Evolutionary conservation across 2,888 invertebrate genomes (phyloP), one percentile per base, ranked within the genome.

Genomic region (Macaria notata): DNA sequence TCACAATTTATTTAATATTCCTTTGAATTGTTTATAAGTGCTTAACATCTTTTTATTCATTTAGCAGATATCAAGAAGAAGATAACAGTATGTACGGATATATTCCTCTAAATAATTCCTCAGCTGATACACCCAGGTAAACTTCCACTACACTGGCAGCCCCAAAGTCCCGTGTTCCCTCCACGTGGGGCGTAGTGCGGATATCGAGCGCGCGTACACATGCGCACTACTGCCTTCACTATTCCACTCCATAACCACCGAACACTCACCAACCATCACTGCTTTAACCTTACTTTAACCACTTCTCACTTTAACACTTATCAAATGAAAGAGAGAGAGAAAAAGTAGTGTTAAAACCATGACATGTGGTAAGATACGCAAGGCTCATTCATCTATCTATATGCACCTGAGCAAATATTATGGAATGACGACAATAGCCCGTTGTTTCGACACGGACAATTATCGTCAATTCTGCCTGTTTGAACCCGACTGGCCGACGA

Each of bases 341-440:
- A 36, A 36, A 36, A 36, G 33, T 36, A 36, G 7, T 4, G 33
- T 36, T 36, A 36, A 36, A 36, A 36, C 1, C 33, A 7, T 36
- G 7, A 36, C 33, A 7, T n/a, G 41, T 41, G 9, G 41, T 36
- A 36, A 6, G 33, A 3, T 59, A 63, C 51, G 47, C 50, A 49
- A 55, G 60, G 65, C 70, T 76, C 73, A 88, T 89, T 88, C 87
- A 87, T 79, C 75, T 72, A 71, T 73, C 8, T 8, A 31, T 5
- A 7, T 72, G 71, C 89, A 90, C 89, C 90, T 90, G 88, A 84
- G 79, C 87, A 88, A 89, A 90, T 88, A 89, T 86, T 88, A 82
- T 86, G 79, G 78, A 71, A 74, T 59, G 62, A 73, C 75, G 66
- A 86, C 82, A 87, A 84, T 83, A 77, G 78, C 61, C 68, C 79